Evolutionary conservation across 2,888 invertebrate genomes (phyloP).

Genomic region (Rotaria socialis): DNA sequence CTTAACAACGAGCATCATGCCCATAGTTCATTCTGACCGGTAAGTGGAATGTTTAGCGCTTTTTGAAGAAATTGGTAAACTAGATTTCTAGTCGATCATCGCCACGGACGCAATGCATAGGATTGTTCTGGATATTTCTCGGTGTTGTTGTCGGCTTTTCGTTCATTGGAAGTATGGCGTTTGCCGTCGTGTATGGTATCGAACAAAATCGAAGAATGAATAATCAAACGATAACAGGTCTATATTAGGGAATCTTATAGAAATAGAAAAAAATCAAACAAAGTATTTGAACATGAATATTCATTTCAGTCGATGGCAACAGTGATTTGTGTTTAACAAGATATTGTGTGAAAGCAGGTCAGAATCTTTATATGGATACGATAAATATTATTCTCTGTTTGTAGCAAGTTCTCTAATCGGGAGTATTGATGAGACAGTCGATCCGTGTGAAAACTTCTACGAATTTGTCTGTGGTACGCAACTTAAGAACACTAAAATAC

Average conservation of each 20-base stretch:
- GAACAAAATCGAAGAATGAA: not conserved
- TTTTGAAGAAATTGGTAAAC: no score
- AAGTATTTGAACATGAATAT: not conserved
- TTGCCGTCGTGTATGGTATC: not conserved
- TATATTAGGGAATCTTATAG: not conserved
- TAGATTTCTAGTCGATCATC: not conserved
- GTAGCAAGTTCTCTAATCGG: not conserved
- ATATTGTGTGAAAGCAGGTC: not conserved
- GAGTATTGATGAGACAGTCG: not conserved
- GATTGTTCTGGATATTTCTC: not conserved
- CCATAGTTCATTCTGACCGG: no score
- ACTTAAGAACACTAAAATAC: slow-evolving; percentile 84
- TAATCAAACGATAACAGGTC: not conserved
- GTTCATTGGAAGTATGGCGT: not conserved
- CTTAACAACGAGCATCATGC: no score
- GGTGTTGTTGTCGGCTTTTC: not conserved
- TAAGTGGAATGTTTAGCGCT: no score
- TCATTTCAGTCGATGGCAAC: not conserved
- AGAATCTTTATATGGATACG: not conserved
- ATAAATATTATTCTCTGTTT: not conserved
- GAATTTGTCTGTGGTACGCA: slow-evolving; percentile 71
- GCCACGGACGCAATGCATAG: not conserved
- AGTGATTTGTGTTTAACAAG: not conserved
- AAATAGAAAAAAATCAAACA: not conserved
- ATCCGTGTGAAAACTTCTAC: slow-evolving; percentile 47